A percentile compares a stretch with the other conserved stretches of the same genome.
Evolutionary conservation across 2,797 vertebrate species (phyloP).

Genomic region (Potorous gilbertii): DNA sequence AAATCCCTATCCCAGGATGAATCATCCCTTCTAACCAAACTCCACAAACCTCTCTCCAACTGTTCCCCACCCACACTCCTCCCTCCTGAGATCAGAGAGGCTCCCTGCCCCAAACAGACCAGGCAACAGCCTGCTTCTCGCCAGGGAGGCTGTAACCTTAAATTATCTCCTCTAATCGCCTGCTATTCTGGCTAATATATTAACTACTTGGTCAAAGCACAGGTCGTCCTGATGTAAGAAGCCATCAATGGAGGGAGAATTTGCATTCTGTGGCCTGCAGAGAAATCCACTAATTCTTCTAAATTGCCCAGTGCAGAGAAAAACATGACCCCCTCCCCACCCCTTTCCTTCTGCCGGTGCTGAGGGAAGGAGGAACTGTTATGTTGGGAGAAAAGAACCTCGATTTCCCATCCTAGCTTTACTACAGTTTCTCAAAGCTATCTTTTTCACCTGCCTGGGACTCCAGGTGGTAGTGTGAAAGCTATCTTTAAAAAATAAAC

Average conservation of each 20-base stretch:
- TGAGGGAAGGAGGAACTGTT: not conserved
- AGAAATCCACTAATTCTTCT: slow-evolving; percentile 8
- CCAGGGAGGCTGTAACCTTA: not conserved
- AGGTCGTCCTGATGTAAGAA: slow-evolving; percentile 3
- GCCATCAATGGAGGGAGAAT: not conserved
- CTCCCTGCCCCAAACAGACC: not conserved
- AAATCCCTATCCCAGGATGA: not conserved
- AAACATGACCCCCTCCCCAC: not conserved
- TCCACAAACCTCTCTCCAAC: not conserved
- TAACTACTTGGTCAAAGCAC: slow-evolving; percentile 7
- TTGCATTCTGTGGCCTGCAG: not conserved
- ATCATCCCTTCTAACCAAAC: not conserved
- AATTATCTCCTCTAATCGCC: not conserved
- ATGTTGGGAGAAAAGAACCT: not conserved
- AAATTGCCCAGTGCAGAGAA: not conserved
- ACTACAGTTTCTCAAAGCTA: not conserved
- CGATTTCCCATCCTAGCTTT: not conserved
- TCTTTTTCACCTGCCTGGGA: not conserved
- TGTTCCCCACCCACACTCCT: not conserved
- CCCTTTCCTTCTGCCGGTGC: not conserved
- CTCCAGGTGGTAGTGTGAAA: not conserved
- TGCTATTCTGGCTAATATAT: not conserved
- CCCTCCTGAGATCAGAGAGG: not conserved
- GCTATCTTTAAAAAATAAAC: not conserved
- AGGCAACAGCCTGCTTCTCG: not conserved